These are phyloP conservation scores for Onthophagus sagittarius DNA, from an alignment of 2,888 invertebrate genomes.

Conservation along the genomic window DNA sequence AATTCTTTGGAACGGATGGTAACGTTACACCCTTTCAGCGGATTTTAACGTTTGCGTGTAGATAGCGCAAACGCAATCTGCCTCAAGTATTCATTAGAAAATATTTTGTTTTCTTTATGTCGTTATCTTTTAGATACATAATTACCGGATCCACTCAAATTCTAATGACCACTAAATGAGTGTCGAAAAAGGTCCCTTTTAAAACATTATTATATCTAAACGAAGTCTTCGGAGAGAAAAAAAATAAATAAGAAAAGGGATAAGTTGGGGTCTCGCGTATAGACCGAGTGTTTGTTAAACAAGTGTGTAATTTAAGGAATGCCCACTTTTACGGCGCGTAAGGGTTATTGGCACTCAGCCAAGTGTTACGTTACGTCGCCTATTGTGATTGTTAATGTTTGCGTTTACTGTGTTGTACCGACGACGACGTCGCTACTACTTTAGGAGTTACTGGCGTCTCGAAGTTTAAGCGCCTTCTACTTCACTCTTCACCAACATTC, in stretches of 20 bases:
- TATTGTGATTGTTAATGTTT: conserved; percentile 13
- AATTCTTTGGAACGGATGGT: conserved; percentile 6
- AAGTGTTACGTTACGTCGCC: conserved; percentile 12
- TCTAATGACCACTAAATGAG: background rate
- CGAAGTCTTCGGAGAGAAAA: background rate
- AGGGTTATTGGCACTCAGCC: conserved; percentile 24
- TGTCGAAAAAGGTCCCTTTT: background rate
- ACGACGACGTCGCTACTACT: background rate
- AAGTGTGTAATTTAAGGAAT: conserved; percentile 24
- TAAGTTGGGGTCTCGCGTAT: background rate
- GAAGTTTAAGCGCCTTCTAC: background rate
- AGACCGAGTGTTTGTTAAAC: conserved; percentile 24
- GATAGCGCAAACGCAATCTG: background rate
- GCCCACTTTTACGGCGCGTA: conserved; percentile 21
- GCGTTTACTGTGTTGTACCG: conserved; percentile 4
- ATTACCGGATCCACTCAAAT: background rate
- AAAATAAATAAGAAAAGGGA: too few relatives aligned
- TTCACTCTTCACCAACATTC: background rate
- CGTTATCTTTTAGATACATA: background rate
- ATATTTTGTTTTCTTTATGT: background rate
- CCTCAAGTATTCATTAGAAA: background rate
- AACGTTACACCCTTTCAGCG: conserved; percentile 6
- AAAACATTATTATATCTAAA: conserved; percentile 18
- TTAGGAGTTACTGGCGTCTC: background rate
- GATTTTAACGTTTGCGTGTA: conserved; percentile 9